Conservation (phyloP, 2,888 invertebrate species). For the Hermodice carunculata region DNA sequence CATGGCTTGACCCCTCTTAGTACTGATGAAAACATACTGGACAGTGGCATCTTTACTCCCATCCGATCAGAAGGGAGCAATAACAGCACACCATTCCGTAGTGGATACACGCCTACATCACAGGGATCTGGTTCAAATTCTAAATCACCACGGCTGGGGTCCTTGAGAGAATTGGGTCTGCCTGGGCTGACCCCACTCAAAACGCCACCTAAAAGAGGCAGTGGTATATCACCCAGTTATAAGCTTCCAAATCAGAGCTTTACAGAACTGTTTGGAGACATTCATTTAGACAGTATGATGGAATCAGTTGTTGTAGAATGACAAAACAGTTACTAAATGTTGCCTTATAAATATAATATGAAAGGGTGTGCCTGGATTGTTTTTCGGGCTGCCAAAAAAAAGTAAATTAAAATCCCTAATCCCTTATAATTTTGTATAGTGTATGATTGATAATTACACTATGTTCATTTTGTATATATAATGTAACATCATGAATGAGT, state of each 20-base stretch:
- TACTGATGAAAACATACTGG: not conserved
- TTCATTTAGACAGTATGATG: conserved; percentile 19
- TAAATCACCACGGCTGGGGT: conserved; percentile 15
- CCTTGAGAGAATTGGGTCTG: conserved; percentile 15
- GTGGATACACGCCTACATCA: not conserved
- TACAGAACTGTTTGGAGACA: conserved; percentile 10
- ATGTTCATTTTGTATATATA: too few species aligned
- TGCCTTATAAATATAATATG: not conserved
- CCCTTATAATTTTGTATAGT: too few species aligned
- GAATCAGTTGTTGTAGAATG: not conserved
- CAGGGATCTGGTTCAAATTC: not conserved
- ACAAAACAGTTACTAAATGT: not conserved
- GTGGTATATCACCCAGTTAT: not conserved
- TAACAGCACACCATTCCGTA: not conserved
- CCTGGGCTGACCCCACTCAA: conserved; percentile 22
- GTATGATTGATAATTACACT: too few species aligned
- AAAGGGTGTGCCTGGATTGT: too few species aligned
- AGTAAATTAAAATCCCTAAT: too few species aligned
- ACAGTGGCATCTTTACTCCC: conserved; percentile 39
- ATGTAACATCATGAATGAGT: too few species aligned
- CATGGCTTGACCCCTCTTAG: conserved; percentile 1
- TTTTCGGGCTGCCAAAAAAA: too few species aligned
- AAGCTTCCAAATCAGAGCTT: conserved; percentile 20
- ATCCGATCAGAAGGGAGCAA: conserved; percentile 37
- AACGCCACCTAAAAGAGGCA: not conserved